Evolutionary conservation across 1,140 invertebrate species (phyloP), one percentile per base, ranked within the genome.

Genomic region (Zaprionus davidi): DNA sequence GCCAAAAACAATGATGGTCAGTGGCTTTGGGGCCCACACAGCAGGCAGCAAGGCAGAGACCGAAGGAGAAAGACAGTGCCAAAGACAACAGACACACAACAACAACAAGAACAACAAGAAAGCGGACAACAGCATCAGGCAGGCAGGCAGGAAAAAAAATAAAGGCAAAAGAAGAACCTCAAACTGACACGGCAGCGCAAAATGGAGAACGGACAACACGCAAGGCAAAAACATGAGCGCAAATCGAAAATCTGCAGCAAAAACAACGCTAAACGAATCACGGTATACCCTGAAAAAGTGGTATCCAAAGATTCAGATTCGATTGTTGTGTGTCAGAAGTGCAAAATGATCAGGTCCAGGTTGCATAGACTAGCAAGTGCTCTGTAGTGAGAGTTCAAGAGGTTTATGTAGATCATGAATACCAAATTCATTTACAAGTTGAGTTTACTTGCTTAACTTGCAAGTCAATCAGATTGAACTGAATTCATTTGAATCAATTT

Each of bases 1-100:
- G 82, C 86, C 84, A 88, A 85, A 88, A 90, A 88, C 86, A 88
- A 88, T 88, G 84, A 84, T 84, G 85, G 84, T 71, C 78, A 71
- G 69, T 76, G 55, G 58, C 66, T 49, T 44, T 55, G 34, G 36
- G 62, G 49, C 28, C 38, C 20, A 24, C 24, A 34, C 31, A 34
- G 63, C 22, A 38, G 34, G 55, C 44, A 53, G 72, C 34, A n/a
- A 38, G 53, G 13, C 53, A 57, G 71, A 44, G 6, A n/a, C 72
- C 28, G 31, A 38, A 41, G 71, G 26, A 49, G 63, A 74, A 84
- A 84, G 84, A 81, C 78, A 72, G 58, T 71, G 74, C 60, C 84
- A 81, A 90, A 81, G 78, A 66, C 81, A 76, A 76, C 36, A 71
- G 44, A 28, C 31, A 73, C 38, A 55, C 41, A 60, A 55, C 2